Evolutionary conservation across 2,113 vertebrate species (phyloP), one percentile per base, ranked within the genome.

Genomic region (Siniperca chuatsi): DNA sequence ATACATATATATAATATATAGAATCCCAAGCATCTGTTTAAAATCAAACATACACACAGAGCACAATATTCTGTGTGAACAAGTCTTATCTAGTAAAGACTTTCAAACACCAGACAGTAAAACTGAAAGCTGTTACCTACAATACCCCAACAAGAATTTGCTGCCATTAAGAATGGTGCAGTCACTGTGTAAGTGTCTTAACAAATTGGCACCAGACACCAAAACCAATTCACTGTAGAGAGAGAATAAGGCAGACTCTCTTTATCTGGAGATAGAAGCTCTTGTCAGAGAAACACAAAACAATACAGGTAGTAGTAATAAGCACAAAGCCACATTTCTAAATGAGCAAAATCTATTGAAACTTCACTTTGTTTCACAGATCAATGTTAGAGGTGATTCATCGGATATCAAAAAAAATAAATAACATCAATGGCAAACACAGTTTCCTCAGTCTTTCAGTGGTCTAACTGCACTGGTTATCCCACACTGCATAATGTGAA

Each of bases 261-360:
- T 65, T 69, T 46, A 64, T 79, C 25, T 69, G 10, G 33, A 67
- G 4, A 83, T 54, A 66, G 33, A 90, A 85, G 70, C 69, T 71
- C 35, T 66, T 75, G 73, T 89, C 57, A 87, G 46, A 75, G 20
- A 23, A 77, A 81, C 33, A 79, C 62, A 87, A 84, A 83, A 75
- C 48, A 57, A 57, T 71, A 85, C 78, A 54, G 42, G 61, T 55
- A 8, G 48, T 78, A 88, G 48, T 78, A 88, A 85, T 48, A 78
- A 78, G 55, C 48, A 88, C 54, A 42, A 82, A 82, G n/a, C 50
- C 35, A 68, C 52, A 68, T 84, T 70, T 76, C 13, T 54, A 84
- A 78, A 62, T 75, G 50, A 87, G 58, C 8, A 37, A 42, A 75
- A 76, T 64, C 9, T 67, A 42, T 74, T 79, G 66, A 78, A 89